These are phyloP conservation scores for Eupithecia tripunctaria DNA, from an alignment of 2,888 invertebrate genomes.

Conservation along the genomic window DNA sequence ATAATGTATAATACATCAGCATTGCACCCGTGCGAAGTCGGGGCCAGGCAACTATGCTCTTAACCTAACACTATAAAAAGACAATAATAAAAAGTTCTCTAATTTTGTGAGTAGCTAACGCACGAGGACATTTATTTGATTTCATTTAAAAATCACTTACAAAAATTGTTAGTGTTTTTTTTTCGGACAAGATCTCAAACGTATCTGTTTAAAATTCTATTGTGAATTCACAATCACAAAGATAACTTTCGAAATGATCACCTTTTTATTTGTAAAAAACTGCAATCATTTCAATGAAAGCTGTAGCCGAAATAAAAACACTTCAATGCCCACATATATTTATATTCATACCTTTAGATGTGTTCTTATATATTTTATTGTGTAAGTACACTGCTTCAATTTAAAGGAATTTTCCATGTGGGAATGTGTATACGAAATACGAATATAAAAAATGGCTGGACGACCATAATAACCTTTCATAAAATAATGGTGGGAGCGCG, in stretches of 20 bases:
- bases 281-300: slow-evolving; percentile 18
- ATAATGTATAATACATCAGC: no score
- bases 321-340: background rate
- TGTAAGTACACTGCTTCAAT: background rate
- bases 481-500: no score
- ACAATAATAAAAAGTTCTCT: no score
- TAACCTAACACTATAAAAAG: no score
- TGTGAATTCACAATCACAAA: slow-evolving; percentile 3
- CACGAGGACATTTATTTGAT: no score
- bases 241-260: slow-evolving; percentile 6
- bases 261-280: slow-evolving; percentile 15
- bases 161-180: background rate
- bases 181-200: background rate
- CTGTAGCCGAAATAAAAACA: slow-evolving; percentile 14
- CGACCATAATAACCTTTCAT: no score
- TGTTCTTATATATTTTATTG: background rate
- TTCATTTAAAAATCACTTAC: background rate
- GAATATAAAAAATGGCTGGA: no score
- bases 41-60: no score
- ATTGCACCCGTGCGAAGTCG: no score
- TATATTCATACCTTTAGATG: slow-evolving; percentile 5
- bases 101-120: background rate
- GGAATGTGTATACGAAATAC: no score
- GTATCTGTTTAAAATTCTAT: background rate
- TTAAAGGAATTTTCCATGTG: background rate